Evolutionary conservation across 2,888 invertebrate species (phyloP), one percentile per base, ranked within the genome.

Genomic region (Diadegma fenestrale): DNA sequence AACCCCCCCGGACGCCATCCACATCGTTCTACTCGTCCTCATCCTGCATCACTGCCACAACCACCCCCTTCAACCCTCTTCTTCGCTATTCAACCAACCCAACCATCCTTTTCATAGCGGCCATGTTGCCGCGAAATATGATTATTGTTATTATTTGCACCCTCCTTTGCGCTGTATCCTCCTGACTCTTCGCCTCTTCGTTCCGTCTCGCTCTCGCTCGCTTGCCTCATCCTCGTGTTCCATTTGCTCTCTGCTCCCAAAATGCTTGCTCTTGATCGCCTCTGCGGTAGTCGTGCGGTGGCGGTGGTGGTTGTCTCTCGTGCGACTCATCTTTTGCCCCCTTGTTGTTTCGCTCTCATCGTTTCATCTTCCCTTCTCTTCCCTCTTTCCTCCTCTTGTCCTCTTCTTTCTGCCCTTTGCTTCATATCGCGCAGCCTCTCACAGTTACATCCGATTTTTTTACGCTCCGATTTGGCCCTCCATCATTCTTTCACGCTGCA

Each of bases 61-160:
- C 54, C 83, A 37, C 48, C 45, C 45, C 51, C 51, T 61, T 51
- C 43, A 26, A n/a, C 75, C 48, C 64, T 76, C 80, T 51, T 75
- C 68, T 71, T 68, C 54, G 61, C 54, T 72, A 87, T 80, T 82
- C 89, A 89, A 89, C 90, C 91, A 78, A 61, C 90, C 91, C 91
- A 91, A 88, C 89, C 90, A 89, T 92, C 93, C 93, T 93, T 92
- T 92, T 92, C 91, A 85, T 91, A 92, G 93, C 92, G 92, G 93
- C 93, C 93, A 93, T 93, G 93, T 92, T 93, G 93, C 92, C 92
- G 92, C 93, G 92, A 93, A 93, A 93, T 93, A 93, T 93, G 93
- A 93, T 93, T 93, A 93, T 93, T 93, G 93, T 93, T 93, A 93
- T 93, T 93, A 93, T 93, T 93, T 92, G 92, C 91, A 91, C 91